phyloP scores from a whole-genome alignment of 2,797 vertebrate genomes.

The Lindbergichthys nudifrons region DNA sequence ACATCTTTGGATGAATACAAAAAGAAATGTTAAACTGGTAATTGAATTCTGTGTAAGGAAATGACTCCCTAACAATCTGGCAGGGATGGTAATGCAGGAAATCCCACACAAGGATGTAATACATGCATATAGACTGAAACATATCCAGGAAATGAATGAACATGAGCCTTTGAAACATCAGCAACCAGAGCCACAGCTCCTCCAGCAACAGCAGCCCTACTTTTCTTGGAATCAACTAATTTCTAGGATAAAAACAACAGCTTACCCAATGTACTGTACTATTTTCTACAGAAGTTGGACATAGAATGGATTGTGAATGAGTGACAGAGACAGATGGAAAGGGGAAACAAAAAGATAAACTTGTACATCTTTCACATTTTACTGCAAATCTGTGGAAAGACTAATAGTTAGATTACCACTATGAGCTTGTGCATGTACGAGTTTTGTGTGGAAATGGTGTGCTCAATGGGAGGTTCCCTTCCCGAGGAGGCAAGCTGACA shows the following conservation, averaged over 20 bases:
- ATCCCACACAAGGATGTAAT: background rate
- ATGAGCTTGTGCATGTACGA: background rate
- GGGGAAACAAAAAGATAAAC: background rate
- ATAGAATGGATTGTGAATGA: background rate
- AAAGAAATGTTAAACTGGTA: background rate
- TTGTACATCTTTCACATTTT: slow-evolving; percentile 14
- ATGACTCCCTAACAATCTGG: background rate
- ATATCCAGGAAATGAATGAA: background rate
- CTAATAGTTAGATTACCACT: slow-evolving; percentile 14
- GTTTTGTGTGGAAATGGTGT: background rate
- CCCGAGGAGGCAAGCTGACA: slow-evolving; percentile 52
- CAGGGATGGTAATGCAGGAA: background rate
- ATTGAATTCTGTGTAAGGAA: background rate
- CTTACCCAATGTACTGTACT: background rate
- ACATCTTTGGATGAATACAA: too few relatives aligned
- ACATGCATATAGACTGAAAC: background rate
- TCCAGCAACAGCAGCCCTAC: slow-evolving; percentile 12
- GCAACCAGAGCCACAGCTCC: background rate
- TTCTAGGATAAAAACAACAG: background rate
- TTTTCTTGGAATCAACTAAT: background rate
- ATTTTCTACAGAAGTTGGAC: background rate
- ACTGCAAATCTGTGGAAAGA: slow-evolving; percentile 6
- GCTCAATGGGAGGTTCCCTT: slow-evolving; percentile 38
- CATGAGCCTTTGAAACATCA: slow-evolving; percentile 2
- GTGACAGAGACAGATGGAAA: background rate